Conservation (phyloP, 2,113 vertebrate species). For the Atractosteus spatula region DNA sequence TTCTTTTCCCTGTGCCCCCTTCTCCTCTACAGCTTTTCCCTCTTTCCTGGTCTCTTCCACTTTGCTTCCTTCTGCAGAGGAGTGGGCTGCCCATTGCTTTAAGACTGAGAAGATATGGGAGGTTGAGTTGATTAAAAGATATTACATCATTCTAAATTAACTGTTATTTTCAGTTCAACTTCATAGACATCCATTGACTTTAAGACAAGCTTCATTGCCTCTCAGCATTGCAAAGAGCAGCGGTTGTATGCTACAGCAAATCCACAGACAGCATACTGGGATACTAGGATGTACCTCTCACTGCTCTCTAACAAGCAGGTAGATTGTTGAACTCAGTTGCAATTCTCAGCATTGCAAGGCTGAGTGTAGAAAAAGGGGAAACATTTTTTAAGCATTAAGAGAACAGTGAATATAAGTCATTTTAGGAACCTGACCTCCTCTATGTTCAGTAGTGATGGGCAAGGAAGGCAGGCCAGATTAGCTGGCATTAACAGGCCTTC, state of each 20-base stretch:
- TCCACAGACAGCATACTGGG: no score
- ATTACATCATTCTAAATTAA: not conserved
- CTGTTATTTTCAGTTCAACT: not conserved
- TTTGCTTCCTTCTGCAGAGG: constrained; percentile 33
- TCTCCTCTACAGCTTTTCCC: constrained; percentile 12
- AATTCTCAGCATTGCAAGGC: no score
- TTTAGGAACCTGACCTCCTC: not conserved
- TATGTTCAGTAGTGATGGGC: not conserved
- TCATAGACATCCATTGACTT: not conserved
- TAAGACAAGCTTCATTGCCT: no score
- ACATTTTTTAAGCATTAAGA: no score
- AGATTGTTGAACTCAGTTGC: no score
- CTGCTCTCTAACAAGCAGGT: no score
- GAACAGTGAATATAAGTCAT: no score
- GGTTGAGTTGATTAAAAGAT: not conserved
- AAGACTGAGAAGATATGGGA: not conserved
- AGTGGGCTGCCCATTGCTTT: no score
- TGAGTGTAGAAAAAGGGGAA: no score
- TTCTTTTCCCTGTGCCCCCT: constrained; percentile 48
- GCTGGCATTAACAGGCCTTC: constrained; percentile 15
- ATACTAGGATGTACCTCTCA: no score
- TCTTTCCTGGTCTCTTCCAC: constrained; percentile 15
- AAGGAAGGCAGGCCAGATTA: constrained; percentile 8
- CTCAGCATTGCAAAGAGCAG: no score
- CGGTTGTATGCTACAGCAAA: no score